Evolutionary conservation across 2,797 vertebrate species (phyloP).

Genomic region (Thamnophis elegans): DNA sequence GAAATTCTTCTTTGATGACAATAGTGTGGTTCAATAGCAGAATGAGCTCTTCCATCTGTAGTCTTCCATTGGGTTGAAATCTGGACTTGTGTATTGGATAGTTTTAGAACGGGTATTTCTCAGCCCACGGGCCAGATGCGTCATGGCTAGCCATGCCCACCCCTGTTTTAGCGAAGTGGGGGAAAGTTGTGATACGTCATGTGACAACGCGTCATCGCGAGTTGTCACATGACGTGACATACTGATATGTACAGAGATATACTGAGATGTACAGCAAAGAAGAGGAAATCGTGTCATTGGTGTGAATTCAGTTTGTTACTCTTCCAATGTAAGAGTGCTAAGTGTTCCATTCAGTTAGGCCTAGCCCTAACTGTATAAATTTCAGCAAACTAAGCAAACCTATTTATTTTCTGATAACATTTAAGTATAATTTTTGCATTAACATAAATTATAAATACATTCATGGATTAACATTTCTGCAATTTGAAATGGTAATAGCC

Average conservation of each 20-base stretch:
- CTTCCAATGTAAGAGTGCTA: background rate
- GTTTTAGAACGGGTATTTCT: background rate
- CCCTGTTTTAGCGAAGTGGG: too few species aligned
- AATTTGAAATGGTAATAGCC: background rate
- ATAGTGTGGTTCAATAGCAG: background rate
- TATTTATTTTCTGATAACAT: background rate
- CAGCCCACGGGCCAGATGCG: too few species aligned
- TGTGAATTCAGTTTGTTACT: background rate
- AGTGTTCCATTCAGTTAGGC: background rate
- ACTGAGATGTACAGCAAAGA: background rate
- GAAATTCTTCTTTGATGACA: background rate
- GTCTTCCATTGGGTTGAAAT: background rate
- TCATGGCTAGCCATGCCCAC: too few species aligned
- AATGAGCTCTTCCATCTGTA: background rate
- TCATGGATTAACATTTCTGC: constrained; percentile 2
- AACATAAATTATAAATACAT: background rate
- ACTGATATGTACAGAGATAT: too few species aligned
- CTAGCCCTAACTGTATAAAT: background rate
- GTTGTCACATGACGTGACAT: too few species aligned
- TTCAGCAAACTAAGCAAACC: background rate
- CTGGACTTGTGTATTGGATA: background rate
- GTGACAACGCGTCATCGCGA: too few species aligned
- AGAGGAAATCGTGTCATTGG: background rate
- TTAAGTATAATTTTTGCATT: background rate
- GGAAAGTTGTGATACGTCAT: too few species aligned